Evolutionary conservation across 2,113 vertebrate species (phyloP), one percentile per base, ranked within the genome.

Genomic region (Otocyon megalotis): DNA sequence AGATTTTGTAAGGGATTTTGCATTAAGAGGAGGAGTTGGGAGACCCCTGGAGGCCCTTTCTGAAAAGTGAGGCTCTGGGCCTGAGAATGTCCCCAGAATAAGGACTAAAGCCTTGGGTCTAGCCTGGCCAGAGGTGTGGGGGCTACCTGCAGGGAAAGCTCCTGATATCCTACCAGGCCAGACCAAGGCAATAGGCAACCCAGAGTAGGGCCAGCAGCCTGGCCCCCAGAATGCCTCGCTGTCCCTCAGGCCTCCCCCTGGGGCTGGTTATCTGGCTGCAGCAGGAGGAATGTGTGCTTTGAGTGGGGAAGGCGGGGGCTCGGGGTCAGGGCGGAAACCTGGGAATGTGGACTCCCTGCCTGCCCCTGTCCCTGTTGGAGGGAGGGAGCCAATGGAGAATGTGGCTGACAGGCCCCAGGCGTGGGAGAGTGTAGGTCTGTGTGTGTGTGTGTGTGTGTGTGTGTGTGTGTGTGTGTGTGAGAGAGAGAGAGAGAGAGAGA

Each of bases 271-370:
- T 97, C 96, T 92, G 97, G 81, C 97, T 87, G 77, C 30, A 87
- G 67, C 93, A 91, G 80, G 87, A 97, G 87, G 95, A 98, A 96
- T 97, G 94, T 93, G 50, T 82, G 58, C 76, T 96, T 30, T 88
- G 67, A 81, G 90, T 92, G 28, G 93, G 71, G 58, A 84, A 79
- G 72, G 48, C 56, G 65, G 79, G 43, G 19, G 37, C 50, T 90
- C 94, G 96, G 94, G 97, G 96, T 95, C 93, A 94, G 97, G 92
- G 95, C 17, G 16, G 97, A 97, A 97, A 98, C 96, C 88, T 95
- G 97, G 96, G 96, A 97, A 96, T 97, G 96, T 97, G 93, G 96
- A 95, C 96, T 96, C 60, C n/a, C 50, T 53, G 95, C 88, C 71
- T 95, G 65, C 65, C 74, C 37, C 48, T 96, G 76, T 94, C 96